phyloP scores from a whole-genome alignment of 2,113 vertebrate genomes.

The Nannobrachium achirus region DNA sequence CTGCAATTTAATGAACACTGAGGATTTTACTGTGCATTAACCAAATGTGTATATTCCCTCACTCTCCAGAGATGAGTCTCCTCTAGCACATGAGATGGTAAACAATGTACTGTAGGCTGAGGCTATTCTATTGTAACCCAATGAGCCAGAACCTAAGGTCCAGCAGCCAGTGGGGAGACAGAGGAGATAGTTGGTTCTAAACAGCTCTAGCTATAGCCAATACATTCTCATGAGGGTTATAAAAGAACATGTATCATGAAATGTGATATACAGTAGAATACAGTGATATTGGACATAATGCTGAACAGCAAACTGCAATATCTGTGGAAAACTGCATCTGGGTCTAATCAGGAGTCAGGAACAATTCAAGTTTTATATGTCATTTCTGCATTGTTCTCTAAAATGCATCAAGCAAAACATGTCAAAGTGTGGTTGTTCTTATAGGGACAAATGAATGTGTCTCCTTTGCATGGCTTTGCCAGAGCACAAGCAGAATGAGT shows the following conservation, averaged over 20 bases:
- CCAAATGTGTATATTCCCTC: too few relatives aligned
- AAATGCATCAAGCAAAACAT: neutral
- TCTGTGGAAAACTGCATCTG: neutral
- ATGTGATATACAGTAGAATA: too few relatives aligned
- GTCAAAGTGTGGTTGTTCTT: neutral
- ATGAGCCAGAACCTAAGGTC: conserved; percentile 63
- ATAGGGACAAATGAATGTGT: conserved; percentile 1
- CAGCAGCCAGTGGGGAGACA: conserved; percentile 61
- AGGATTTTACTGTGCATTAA: too few relatives aligned
- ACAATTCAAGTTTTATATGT: neutral
- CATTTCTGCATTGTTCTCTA: neutral
- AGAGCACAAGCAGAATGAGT: conserved; percentile 16
- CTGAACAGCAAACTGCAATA: neutral
- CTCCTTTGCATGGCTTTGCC: neutral
- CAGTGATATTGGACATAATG: neutral
- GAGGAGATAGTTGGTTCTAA: conserved; percentile 54
- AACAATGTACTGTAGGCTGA: neutral
- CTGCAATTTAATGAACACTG: too few relatives aligned
- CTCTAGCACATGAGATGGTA: too few relatives aligned
- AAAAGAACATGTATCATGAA: too few relatives aligned
- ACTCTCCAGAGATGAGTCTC: too few relatives aligned
- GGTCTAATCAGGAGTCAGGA: neutral
- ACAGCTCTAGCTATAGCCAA: conserved; percentile 1
- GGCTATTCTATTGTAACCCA: conserved; percentile 76
- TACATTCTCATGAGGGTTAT: too few relatives aligned